These are phyloP conservation scores for Uropetala carovei DNA, from an alignment of 2,888 invertebrate genomes.

Conservation along the genomic window DNA sequence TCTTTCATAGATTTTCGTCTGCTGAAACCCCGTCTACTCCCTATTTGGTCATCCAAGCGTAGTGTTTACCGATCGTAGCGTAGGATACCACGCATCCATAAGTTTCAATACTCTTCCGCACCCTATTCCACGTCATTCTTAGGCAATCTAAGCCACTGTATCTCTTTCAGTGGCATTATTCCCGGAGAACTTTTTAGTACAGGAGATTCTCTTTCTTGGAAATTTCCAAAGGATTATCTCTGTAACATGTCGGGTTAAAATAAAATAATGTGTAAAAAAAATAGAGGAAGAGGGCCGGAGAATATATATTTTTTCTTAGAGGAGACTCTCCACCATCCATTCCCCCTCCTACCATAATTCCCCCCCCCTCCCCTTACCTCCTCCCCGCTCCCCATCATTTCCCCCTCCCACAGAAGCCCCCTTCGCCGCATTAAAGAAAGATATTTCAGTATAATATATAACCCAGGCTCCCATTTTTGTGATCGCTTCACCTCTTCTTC, in stretches of 20 bases:
- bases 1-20: too few species aligned
- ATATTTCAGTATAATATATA: slow-evolving; percentile 58
- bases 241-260: neutral
- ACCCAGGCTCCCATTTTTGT: neutral
- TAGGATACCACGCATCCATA: neutral
- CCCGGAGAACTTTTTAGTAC: neutral
- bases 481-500: neutral
- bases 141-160: slow-evolving; percentile 4
- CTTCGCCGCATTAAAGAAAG: slow-evolving; percentile 48
- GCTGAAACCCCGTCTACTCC: too few species aligned
- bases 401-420: neutral
- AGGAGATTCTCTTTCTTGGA: neutral
- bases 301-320: slow-evolving; percentile 33
- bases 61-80: neutral
- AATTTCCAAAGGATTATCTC: slow-evolving; percentile 31
- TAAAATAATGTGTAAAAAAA: slow-evolving; percentile 45
- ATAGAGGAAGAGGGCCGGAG: slow-evolving; percentile 12
- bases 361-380: neutral
- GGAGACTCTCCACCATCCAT: too few species aligned
- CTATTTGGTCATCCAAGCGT: neutral
- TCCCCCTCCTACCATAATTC: neutral
- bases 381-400: neutral
- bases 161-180: neutral
- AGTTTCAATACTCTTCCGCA: neutral
- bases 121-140: neutral